A percentile compares a stretch with the other conserved stretches of the same genome.
These are phyloP conservation scores for Tinamus major DNA, from an alignment of 2,797 vertebrate species.

Conservation along the genomic window DNA sequence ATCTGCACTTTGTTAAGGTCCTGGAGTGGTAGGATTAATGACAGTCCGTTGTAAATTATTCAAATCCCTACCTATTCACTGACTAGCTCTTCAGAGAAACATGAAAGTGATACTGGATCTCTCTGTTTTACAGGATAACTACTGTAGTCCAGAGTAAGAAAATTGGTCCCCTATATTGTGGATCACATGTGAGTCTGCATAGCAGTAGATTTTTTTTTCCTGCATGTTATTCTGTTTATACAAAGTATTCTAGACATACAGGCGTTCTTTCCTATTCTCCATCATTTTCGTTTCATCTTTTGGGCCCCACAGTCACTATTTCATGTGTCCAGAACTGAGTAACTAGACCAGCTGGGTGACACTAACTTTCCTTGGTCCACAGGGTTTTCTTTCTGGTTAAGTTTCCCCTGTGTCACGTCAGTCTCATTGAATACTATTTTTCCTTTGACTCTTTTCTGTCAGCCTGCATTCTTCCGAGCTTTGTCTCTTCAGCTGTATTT, in stretches of 20 bases:
- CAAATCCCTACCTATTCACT: constrained; percentile 26
- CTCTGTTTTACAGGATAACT: constrained; percentile 8
- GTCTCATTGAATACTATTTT: constrained; percentile 39
- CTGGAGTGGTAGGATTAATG: constrained; percentile 46
- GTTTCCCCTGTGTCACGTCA: constrained; percentile 17
- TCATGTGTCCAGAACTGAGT: not conserved
- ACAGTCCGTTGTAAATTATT: constrained; percentile 55
- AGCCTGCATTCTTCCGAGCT: not conserved
- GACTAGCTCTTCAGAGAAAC: constrained; percentile 24
- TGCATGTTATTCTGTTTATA: not conserved
- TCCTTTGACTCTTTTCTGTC: constrained; percentile 41
- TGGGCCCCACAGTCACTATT: not conserved
- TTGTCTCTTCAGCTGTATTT: constrained; percentile 33
- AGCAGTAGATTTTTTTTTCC: not conserved
- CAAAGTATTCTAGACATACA: not conserved
- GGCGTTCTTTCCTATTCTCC: not conserved
- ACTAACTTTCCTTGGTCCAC: constrained; percentile 10
- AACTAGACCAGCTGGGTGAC: not conserved
- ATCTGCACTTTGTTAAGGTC: constrained; percentile 60
- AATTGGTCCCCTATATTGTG: not conserved
- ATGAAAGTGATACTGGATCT: not conserved
- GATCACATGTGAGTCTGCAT: not conserved
- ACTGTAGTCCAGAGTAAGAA: not conserved
- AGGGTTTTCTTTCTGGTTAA: not conserved
- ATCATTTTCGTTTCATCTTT: not conserved